Evolutionary conservation across 2,113 vertebrate genomes (phyloP).

Genomic region (Plestiodon gilberti): DNA sequence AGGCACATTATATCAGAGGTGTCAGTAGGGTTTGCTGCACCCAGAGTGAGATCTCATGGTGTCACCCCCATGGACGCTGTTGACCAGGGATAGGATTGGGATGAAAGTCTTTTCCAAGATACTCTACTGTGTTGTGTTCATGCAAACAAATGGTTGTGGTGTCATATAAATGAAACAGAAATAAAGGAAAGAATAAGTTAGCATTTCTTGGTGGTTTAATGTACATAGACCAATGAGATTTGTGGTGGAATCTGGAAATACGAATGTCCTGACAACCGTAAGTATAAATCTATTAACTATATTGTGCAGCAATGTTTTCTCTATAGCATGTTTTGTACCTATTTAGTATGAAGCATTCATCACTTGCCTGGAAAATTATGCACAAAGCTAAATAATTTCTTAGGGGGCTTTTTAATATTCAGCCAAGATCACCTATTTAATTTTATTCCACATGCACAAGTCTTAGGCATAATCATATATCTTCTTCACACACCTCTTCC

Average conservation of each 20-base stretch:
- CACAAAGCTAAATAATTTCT: not conserved
- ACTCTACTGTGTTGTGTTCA: not conserved
- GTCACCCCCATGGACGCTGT: too few species aligned
- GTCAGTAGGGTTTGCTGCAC: too few species aligned
- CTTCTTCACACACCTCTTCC: not conserved
- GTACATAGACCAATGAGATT: not conserved
- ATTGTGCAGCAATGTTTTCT: not conserved
- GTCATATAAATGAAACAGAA: not conserved
- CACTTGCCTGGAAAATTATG: not conserved
- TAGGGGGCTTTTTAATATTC: not conserved
- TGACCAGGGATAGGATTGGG: too few species aligned
- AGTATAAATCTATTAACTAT: not conserved
- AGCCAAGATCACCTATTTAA: not conserved
- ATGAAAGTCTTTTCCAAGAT: not conserved
- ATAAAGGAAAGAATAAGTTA: conserved; percentile 4
- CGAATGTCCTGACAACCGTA: not conserved
- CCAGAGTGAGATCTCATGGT: too few species aligned
- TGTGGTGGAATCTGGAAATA: not conserved
- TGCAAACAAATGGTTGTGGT: not conserved
- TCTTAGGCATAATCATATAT: not conserved
- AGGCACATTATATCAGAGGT: not conserved
- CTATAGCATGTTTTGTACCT: not conserved
- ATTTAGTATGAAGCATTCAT: conserved; percentile 26
- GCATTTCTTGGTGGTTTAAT: conserved; percentile 2
- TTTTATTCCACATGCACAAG: not conserved